phyloP scores from a whole-genome alignment of 2,113 vertebrate species.

The Megatriorchis doriae region DNA sequence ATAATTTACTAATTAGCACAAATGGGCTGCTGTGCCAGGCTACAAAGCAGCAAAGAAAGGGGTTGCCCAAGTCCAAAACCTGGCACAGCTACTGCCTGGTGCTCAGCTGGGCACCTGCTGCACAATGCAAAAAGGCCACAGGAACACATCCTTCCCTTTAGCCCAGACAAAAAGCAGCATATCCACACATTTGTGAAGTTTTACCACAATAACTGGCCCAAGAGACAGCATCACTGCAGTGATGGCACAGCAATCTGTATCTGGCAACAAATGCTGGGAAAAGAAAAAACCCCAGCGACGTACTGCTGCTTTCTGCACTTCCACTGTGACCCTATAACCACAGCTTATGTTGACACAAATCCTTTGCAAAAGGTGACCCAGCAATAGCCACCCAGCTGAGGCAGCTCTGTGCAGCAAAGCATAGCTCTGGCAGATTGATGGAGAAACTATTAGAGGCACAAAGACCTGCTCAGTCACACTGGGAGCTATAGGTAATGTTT shows the following conservation, averaged over 20 bases:
- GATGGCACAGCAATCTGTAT: background rate
- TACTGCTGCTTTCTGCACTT: background rate
- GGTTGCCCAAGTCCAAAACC: background rate
- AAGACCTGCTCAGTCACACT: background rate
- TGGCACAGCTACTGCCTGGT: background rate
- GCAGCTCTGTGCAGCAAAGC: background rate
- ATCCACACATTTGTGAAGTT: background rate
- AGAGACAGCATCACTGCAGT: background rate
- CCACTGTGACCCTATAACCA: background rate
- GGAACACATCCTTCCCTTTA: background rate
- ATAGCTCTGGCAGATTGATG: background rate
- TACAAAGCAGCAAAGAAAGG: background rate
- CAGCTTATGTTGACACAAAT: background rate
- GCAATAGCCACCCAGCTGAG: background rate
- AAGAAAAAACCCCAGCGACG: background rate
- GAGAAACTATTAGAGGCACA: background rate
- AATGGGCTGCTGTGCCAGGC: background rate
- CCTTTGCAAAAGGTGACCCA: background rate
- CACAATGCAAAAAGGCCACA: background rate
- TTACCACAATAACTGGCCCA: fast-evolving
- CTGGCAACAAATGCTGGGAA: background rate
- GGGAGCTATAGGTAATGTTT: background rate
- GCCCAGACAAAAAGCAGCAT: background rate
- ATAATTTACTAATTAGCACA: background rate
- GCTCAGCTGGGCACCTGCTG: background rate